Evolutionary conservation across 2,888 invertebrate species (phyloP).

Genomic region (Blastobasis adustella): DNA sequence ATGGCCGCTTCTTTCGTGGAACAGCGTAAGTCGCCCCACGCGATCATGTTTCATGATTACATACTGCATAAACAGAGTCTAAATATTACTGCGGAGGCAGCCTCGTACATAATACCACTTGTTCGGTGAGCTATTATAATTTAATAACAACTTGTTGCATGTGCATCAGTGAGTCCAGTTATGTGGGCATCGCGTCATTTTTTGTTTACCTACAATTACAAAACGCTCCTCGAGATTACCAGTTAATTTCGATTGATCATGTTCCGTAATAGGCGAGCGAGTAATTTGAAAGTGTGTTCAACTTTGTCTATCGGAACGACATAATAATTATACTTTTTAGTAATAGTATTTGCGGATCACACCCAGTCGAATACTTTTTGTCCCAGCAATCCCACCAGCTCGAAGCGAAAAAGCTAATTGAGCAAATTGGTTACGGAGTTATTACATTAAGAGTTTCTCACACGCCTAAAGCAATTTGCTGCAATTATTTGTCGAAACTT

Average conservation of each 20-base stretch:
- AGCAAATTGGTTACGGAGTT: too few relatives aligned
- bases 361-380: too few relatives aligned
- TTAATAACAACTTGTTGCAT: constrained; percentile 9
- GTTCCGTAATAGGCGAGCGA: too few relatives aligned
- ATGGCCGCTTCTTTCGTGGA: not conserved
- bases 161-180: constrained; percentile 6
- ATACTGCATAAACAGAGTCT: constrained; percentile 5
- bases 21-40: not conserved
- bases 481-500: not conserved
- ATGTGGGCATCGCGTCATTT: constrained; percentile 3
- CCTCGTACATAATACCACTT: constrained; percentile 7
- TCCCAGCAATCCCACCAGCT: too few relatives aligned
- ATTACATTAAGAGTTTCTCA: too few relatives aligned
- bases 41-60: constrained; percentile 8
- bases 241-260: not conserved
- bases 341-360: too few relatives aligned
- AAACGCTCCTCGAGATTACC: too few relatives aligned
- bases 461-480: too few relatives aligned
- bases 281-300: too few relatives aligned
- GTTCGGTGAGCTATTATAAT: constrained; percentile 9
- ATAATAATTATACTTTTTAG: too few relatives aligned
- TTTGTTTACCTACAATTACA: constrained; percentile 2
- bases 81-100: constrained; percentile 6
- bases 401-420: too few relatives aligned
- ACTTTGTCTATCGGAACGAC: too few relatives aligned